Evolutionary conservation across 2,888 invertebrate species (phyloP).

Genomic region (Chouioia cunea): DNA sequence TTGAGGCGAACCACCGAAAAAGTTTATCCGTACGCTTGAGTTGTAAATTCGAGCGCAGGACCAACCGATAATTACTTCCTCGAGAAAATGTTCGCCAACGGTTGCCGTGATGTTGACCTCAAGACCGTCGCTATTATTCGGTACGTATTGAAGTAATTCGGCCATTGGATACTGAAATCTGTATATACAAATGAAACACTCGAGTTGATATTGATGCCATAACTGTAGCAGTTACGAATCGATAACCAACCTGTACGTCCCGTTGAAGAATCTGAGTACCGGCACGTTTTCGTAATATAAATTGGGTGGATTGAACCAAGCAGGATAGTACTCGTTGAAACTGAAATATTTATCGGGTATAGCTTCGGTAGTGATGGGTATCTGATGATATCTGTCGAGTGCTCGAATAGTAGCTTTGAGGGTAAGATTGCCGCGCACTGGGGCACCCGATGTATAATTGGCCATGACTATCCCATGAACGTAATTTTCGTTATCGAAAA

Average conservation of each 20-base stretch:
- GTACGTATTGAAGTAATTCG: slow-evolving; percentile 79
- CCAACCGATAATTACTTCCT: slow-evolving; percentile 88
- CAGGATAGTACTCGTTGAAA: slow-evolving; percentile 85
- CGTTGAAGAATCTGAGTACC: slow-evolving; percentile 85
- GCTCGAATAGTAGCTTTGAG: slow-evolving; percentile 83
- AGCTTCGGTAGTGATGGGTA: slow-evolving; percentile 56
- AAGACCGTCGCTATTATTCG: slow-evolving; percentile 77
- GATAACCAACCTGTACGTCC: slow-evolving; percentile 73
- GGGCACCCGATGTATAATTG: slow-evolving; percentile 95
- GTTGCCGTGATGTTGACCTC: slow-evolving; percentile 88
- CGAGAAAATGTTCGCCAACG: slow-evolving; percentile 88
- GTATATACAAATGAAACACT: slow-evolving; percentile 9
- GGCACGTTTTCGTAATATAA: slow-evolving; percentile 74
- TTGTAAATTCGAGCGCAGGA: slow-evolving; percentile 90
- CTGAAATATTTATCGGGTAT: slow-evolving; percentile 81
- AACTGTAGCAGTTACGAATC: neutral
- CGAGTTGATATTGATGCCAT: neutral
- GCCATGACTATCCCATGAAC: slow-evolving; percentile 91
- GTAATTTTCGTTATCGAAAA: slow-evolving; percentile 87
- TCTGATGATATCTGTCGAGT: slow-evolving; percentile 66
- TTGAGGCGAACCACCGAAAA: slow-evolving; percentile 91
- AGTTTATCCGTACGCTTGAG: slow-evolving; percentile 84
- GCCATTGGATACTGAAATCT: slow-evolving; percentile 88
- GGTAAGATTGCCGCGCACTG: slow-evolving; percentile 90
- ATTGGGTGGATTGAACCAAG: slow-evolving; percentile 80